Percentiles rank a stretch among this genome's conserved stretches.
Evolutionary conservation across 2,113 vertebrate genomes (phyloP).

Genomic region (Sturnira hondurensis): DNA sequence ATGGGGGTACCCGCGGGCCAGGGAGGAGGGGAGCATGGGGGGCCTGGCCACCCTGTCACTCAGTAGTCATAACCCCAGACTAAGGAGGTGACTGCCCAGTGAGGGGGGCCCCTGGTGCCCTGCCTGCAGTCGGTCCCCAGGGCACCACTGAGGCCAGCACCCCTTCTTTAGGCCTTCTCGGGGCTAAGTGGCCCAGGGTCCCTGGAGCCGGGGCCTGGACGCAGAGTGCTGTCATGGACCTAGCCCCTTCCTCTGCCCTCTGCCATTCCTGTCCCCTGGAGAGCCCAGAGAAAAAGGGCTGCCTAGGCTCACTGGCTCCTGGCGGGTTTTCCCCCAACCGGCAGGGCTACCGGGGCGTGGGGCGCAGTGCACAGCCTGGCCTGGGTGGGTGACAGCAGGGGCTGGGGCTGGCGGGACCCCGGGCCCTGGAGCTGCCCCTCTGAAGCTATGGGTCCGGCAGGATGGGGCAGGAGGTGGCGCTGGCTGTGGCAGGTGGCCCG

Average conservation of each 20-base stretch:
- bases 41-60: not conserved
- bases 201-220: too few relatives aligned
- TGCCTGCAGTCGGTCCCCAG: not conserved
- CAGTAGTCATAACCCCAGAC: not conserved
- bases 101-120: not conserved
- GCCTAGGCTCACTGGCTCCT: not conserved
- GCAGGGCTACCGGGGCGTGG: not conserved
- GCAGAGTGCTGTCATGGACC: not conserved
- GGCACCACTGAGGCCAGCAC: not conserved
- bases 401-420: not conserved
- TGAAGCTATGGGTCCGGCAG: not conserved
- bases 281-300: not conserved
- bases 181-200: not conserved
- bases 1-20: not conserved
- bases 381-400: not conserved
- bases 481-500: not conserved
- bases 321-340: not conserved
- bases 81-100: rapidly evolving
- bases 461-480: not conserved
- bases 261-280: not conserved
- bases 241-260: not conserved
- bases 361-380: not conserved
- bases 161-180: not conserved
- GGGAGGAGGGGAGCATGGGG: not conserved
- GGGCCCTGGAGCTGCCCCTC: too few relatives aligned